phyloP scores from a whole-genome alignment of 2,113 vertebrate species.

The Anguilla rostrata region DNA sequence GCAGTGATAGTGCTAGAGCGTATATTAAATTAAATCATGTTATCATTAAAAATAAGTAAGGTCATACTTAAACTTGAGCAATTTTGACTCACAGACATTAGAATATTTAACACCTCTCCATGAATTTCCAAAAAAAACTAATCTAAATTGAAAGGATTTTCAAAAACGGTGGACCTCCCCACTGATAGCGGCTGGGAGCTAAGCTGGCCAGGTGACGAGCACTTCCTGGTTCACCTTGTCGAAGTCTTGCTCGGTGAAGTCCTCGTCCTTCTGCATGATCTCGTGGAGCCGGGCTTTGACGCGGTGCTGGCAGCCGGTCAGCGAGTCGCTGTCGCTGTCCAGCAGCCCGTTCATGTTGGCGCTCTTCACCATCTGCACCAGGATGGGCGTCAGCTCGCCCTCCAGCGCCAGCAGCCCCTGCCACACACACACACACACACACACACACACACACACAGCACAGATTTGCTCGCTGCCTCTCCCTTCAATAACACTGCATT shows the following conservation, averaged over 20 bases:
- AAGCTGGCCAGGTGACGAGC: no score
- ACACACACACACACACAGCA: constrained; percentile 21
- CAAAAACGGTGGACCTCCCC: no score
- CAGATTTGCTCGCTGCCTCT: not conserved
- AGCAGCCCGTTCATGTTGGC: constrained; percentile 98
- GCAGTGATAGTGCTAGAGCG: not conserved
- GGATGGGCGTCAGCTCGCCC: constrained; percentile 94
- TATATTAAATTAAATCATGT: no score
- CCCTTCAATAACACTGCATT: not conserved
- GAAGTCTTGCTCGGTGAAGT: constrained; percentile 85
- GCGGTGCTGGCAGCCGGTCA: constrained; percentile 92
- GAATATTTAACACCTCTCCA: not conserved
- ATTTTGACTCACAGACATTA: not conserved
- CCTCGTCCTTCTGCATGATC: constrained; percentile 89
- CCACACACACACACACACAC: constrained; percentile 23
- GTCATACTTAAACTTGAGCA: no score
- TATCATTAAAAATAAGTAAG: no score
- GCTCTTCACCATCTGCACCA: constrained; percentile 99
- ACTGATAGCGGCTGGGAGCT: not conserved
- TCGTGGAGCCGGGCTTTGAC: constrained; percentile 92
- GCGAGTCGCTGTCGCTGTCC: constrained; percentile 92
- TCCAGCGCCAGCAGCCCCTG: constrained; percentile 94
- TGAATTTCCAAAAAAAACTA: not conserved
- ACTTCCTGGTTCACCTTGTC: constrained; percentile 74
- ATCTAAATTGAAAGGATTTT: not conserved